A percentile compares a stretch with the other conserved stretches of the same genome.
Conservation (phyloP, 2,797 vertebrate genomes). For the Cyclopterus lumpus region DNA sequence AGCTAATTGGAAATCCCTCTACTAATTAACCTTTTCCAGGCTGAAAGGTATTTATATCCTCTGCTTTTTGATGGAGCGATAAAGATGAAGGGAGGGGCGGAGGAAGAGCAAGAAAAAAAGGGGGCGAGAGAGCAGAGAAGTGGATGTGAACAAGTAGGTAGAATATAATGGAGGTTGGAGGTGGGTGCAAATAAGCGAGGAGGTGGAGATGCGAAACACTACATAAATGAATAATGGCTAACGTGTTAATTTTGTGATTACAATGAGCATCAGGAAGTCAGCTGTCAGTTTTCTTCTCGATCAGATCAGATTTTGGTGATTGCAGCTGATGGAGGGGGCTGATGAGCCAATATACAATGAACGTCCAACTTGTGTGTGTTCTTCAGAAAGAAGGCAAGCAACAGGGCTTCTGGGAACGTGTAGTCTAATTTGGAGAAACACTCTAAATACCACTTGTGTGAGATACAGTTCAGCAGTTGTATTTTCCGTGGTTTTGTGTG, state of each 20-base stretch:
- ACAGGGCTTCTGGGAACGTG: neutral
- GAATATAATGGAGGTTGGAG: slow-evolving; percentile 25
- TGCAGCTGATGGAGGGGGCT: neutral
- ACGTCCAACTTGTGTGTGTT: neutral
- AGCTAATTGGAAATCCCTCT: slow-evolving; percentile 85
- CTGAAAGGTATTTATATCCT: slow-evolving; percentile 84
- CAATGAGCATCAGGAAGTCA: neutral
- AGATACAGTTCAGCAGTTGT: neutral
- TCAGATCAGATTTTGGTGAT: neutral
- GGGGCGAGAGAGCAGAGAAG: slow-evolving; percentile 27
- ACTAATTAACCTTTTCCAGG: slow-evolving; percentile 87
- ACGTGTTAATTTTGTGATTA: slow-evolving; percentile 13
- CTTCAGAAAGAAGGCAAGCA: neutral
- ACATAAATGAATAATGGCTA: neutral
- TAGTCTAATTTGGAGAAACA: neutral
- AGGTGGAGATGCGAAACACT: neutral
- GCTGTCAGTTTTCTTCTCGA: neutral
- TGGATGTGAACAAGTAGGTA: slow-evolving; percentile 36
- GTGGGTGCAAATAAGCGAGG: slow-evolving; percentile 32
- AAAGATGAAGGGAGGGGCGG: slow-evolving; percentile 19
- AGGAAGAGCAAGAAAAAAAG: slow-evolving; percentile 13
- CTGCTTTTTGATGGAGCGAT: slow-evolving; percentile 68
- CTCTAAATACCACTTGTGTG: neutral
- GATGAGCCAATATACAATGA: neutral
- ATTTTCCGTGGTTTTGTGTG: neutral